Evolutionary conservation across 1,140 invertebrate species (phyloP).

Genomic region (Probaryconus sp.): DNA sequence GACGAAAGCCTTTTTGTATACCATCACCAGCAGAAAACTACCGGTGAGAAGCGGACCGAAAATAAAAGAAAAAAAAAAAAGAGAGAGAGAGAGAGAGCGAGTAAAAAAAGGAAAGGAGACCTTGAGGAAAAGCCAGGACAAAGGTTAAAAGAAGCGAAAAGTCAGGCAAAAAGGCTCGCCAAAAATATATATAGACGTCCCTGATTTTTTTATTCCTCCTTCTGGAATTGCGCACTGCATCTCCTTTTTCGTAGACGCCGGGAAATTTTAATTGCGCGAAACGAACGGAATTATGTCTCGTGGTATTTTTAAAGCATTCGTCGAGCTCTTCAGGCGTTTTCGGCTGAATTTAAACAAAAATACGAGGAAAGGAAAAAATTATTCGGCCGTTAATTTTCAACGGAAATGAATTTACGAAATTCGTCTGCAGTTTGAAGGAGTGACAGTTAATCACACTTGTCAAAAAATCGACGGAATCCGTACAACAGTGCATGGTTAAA

Average conservation of each 20-base stretch:
- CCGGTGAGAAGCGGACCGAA: slow-evolving; percentile 3
- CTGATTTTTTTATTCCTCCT: background rate
- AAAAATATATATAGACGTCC: slow-evolving; percentile 23
- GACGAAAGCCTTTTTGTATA: slow-evolving; percentile 49
- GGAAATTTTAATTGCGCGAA: background rate
- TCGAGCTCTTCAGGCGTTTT: no score
- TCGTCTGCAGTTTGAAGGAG: background rate
- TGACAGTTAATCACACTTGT: background rate
- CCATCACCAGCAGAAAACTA: slow-evolving; percentile 37
- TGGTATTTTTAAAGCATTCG: no score
- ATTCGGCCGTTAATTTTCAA: no score
- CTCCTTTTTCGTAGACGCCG: background rate
- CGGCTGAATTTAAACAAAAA: no score
- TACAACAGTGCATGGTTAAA: background rate
- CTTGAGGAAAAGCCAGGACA: background rate
- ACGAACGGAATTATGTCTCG: no score
- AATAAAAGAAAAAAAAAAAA: slow-evolving; percentile 12
- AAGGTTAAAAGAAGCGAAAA: slow-evolving; percentile 4
- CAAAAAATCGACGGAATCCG: slow-evolving; percentile 4
- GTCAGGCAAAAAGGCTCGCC: background rate
- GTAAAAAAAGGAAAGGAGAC: background rate
- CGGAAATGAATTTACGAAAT: no score
- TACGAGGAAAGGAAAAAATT: no score
- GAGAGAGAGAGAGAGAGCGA: background rate
- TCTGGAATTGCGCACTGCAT: no score